Evolutionary conservation across 1,140 invertebrate species (phyloP).

Genomic region (Polypedilum pembai): DNA sequence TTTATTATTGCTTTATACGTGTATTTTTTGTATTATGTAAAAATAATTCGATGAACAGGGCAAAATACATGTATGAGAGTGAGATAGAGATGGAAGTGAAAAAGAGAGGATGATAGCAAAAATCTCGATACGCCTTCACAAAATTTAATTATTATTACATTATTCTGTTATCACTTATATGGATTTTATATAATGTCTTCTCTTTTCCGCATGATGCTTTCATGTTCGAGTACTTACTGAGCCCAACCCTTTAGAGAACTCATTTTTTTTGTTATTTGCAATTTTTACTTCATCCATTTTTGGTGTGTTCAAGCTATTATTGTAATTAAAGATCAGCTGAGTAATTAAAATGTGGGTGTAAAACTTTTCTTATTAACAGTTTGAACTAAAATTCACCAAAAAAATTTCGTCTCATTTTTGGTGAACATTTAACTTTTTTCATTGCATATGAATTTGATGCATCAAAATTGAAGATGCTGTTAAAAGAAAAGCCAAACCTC

Average conservation of each 20-base stretch:
- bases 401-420: too few relatives aligned
- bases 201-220: background rate
- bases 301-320: conserved; percentile 10
- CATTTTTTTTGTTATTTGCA: background rate
- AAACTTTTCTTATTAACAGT: too few relatives aligned
- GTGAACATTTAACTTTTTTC: too few relatives aligned
- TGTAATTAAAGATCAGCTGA: background rate
- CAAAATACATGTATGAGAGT: background rate
- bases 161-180: conserved; percentile 9
- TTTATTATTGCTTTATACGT: conserved; percentile 3
- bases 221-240: background rate
- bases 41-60: background rate
- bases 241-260: conserved; percentile 8
- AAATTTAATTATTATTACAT: conserved; percentile 25
- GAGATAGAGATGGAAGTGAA: background rate
- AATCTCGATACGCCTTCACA: conserved; percentile 16
- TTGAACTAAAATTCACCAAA: too few relatives aligned
- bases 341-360: too few relatives aligned
- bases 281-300: conserved; percentile 19
- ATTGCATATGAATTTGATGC: too few relatives aligned
- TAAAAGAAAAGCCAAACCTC: background rate
- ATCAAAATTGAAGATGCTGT: too few relatives aligned
- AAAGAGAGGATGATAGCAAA: background rate
- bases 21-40: conserved; percentile 2
- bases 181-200: background rate